Evolutionary conservation across 2,113 vertebrate genomes (phyloP), one percentile per base, ranked within the genome.

Genomic region (Nothobranchius furzeri): DNA sequence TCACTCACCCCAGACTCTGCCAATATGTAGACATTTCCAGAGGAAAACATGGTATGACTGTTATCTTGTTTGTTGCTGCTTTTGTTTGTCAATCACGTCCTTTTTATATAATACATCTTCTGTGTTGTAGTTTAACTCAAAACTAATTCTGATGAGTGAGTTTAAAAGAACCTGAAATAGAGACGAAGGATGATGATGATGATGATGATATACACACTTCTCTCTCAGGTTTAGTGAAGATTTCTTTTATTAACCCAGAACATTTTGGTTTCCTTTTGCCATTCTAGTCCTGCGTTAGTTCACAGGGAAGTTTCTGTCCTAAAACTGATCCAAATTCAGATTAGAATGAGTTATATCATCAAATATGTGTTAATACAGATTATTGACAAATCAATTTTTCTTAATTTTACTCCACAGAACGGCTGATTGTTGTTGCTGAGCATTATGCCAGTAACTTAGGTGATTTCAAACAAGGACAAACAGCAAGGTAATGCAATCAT

Each of bases 1-100:
- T 97, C 73, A 95, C 93, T 14, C 96, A 99, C 69, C 97, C 97
- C 45, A 93, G 96, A 78, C 95, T 99, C 43, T 99, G 98, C 74
- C 98, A 99, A 25, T 99, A 98, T 14, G 92, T 99, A 85, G 97
- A 99, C 83, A 97, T 99, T 78, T 92, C 94, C 75, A 93, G 98
- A 78, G 97, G 98, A 68, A 99, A 99, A 78, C 98, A 99, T 47
- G 98, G 98, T 99, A 88, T 79, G 92, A 17, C 6, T 35, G 0
- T 78, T 6, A 66, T 47, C 46, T 6, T 17, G 46, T 24, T 56
- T 37, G 11, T n/a, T 37, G 6, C 12, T 14, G 13, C 13, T 13
- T 6, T 13, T 47, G 46, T 47, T 12, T 47, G 15, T 14, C 1
- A 47, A 40, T 40, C 4, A 9, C 9, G 6, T 40, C 2, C 4